phyloP scores from a whole-genome alignment of 1,140 invertebrate species.

The Oscheius sp. region DNA sequence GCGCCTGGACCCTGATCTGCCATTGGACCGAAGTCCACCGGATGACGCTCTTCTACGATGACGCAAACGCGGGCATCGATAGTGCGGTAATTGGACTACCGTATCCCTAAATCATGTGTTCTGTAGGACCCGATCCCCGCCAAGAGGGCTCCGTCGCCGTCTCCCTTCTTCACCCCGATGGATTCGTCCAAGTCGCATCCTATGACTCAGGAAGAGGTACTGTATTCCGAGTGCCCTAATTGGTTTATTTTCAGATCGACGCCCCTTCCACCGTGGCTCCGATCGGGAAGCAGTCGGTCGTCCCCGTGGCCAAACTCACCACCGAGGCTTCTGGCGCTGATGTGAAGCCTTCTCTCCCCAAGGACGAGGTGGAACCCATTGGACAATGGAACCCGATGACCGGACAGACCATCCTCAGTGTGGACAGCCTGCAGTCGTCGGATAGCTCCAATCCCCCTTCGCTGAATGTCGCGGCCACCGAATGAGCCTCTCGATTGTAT shows the following conservation, averaged over 20 bases:
- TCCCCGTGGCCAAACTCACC: neutral
- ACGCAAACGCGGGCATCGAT: too few species aligned
- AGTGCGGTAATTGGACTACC: neutral
- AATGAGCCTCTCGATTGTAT: too few species aligned
- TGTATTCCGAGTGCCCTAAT: too few species aligned
- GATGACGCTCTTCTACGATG: slow-evolving; percentile 24
- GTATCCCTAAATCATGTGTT: too few species aligned
- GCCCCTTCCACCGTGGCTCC: neutral
- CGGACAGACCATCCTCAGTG: neutral
- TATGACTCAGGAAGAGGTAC: too few species aligned
- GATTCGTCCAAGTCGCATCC: too few species aligned
- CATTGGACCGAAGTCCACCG: slow-evolving; percentile 36
- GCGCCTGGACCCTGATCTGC: slow-evolving; percentile 20
- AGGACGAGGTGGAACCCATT: neutral
- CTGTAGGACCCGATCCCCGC: too few species aligned
- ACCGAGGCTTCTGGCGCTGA: too few species aligned
- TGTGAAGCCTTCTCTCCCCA: neutral
- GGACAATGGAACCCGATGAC: slow-evolving; percentile 1
- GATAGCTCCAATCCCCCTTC: too few species aligned
- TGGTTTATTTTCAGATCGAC: neutral
- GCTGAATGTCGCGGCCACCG: too few species aligned
- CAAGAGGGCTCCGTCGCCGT: too few species aligned
- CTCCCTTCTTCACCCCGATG: too few species aligned
- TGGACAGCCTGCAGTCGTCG: neutral
- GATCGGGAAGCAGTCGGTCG: neutral